Percentiles rank a stretch among this genome's conserved stretches.
These are phyloP conservation scores for Spilosoma lubricipeda DNA, from an alignment of 2,888 invertebrate species.

Conservation along the genomic window DNA sequence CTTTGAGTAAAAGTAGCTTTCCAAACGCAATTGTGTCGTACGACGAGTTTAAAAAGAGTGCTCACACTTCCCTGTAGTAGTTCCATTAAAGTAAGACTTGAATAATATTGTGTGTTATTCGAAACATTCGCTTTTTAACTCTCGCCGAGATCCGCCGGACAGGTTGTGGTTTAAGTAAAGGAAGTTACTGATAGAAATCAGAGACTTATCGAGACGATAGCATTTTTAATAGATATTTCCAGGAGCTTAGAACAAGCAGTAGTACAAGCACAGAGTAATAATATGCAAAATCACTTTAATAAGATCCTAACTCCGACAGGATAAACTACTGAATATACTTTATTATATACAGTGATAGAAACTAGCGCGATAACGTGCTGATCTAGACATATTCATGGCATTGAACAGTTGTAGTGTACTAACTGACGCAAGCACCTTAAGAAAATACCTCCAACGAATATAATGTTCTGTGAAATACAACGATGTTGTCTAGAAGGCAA, in stretches of 20 bases:
- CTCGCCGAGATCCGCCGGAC: neutral
- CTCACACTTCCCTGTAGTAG: slow-evolving; percentile 42
- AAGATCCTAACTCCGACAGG: neutral
- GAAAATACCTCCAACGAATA: neutral
- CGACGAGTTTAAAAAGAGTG: slow-evolving; percentile 69
- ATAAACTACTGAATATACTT: neutral
- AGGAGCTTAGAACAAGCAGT: neutral
- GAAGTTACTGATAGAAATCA: neutral
- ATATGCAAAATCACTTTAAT: neutral
- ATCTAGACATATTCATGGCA: neutral
- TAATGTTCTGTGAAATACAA: neutral
- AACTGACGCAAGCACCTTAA: neutral
- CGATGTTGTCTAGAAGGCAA: neutral
- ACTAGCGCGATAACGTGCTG: no score
- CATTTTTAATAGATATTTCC: neutral
- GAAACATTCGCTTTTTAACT: neutral
- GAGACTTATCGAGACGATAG: neutral
- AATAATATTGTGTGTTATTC: slow-evolving; percentile 17
- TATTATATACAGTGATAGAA: no score
- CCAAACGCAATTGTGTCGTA: slow-evolving; percentile 72
- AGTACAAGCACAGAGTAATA: neutral
- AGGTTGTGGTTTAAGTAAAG: neutral
- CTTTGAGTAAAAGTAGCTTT: slow-evolving; percentile 75
- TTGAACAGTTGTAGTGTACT: neutral
- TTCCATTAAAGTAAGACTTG: slow-evolving; percentile 20